Percentiles rank a stretch among this genome's conserved stretches.
phyloP scores from a whole-genome alignment of 2,888 invertebrate genomes.

The Rutpela maculata region DNA sequence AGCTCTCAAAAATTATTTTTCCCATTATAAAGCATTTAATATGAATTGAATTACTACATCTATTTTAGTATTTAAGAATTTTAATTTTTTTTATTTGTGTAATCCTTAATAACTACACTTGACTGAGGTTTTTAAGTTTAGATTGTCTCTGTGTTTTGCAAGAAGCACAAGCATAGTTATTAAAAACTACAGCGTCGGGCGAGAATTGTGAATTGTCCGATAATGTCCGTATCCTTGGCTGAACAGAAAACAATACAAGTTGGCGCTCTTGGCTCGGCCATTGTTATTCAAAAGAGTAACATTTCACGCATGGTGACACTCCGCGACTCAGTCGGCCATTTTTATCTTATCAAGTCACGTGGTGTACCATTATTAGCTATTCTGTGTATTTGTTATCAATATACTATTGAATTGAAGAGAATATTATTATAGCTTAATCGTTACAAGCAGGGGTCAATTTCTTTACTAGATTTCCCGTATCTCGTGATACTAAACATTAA shows the following conservation, averaged over 20 bases:
- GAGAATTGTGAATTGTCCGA: conserved; percentile 30
- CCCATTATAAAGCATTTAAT: too few species aligned
- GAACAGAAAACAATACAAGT: conserved; percentile 38
- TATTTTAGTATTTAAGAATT: too few species aligned
- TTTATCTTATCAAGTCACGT: conserved; percentile 62
- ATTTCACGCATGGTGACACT: conserved; percentile 72
- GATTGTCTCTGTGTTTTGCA: not conserved
- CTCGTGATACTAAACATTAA: too few species aligned
- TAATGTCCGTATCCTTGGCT: conserved; percentile 38
- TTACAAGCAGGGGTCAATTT: too few species aligned
- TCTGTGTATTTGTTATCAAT: conserved; percentile 35
- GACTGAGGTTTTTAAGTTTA: too few species aligned
- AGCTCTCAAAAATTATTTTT: too few species aligned
- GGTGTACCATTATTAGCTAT: conserved; percentile 32
- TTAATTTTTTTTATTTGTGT: too few species aligned
- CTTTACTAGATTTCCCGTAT: too few species aligned
- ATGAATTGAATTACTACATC: too few species aligned
- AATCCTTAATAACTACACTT: too few species aligned
- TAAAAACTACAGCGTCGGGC: conserved; percentile 11
- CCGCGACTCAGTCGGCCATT: conserved; percentile 66
- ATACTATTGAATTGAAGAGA: not conserved
- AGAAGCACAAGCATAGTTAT: not conserved
- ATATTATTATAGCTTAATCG: too few species aligned
- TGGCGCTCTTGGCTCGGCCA: conserved; percentile 61
- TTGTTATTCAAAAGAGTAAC: conserved; percentile 72